Percentiles rank a stretch among this genome's conserved stretches.
phyloP scores from a whole-genome alignment of 2,797 vertebrate species.

The Pagetopsis macropterus region DNA sequence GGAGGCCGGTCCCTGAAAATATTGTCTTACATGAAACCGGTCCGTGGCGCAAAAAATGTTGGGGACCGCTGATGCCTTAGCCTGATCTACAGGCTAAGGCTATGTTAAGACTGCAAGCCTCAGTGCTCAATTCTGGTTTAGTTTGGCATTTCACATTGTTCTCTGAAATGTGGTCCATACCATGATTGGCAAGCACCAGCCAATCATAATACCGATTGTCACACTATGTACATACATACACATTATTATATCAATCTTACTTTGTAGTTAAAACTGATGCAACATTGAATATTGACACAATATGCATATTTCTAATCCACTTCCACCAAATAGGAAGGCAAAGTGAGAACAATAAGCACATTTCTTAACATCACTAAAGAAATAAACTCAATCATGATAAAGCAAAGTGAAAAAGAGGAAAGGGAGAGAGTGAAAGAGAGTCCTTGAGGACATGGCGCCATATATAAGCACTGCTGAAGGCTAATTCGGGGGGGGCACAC shows the following conservation, averaged over 20 bases:
- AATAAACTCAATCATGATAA: neutral
- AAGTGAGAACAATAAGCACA: neutral
- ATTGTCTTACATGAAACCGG: too few relatives aligned
- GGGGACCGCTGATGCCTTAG: too few relatives aligned
- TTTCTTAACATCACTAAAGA: neutral
- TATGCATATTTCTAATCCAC: neutral
- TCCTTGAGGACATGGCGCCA: conserved; percentile 25
- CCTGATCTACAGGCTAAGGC: too few relatives aligned
- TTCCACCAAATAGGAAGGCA: neutral
- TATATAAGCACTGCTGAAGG: conserved; percentile 42
- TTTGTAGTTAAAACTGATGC: neutral
- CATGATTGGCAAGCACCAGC: neutral
- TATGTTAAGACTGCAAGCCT: too few relatives aligned
- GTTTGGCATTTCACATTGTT: too few relatives aligned
- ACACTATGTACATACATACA: neutral
- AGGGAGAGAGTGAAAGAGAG: conserved; percentile 5
- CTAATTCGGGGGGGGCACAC: neutral
- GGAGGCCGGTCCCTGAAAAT: too few relatives aligned
- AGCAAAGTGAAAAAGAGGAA: neutral
- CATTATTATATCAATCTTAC: neutral
- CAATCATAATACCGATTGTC: neutral
- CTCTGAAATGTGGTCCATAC: too few relatives aligned
- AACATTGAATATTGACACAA: neutral
- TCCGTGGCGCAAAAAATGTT: too few relatives aligned
- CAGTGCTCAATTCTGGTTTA: too few relatives aligned